These are phyloP conservation scores for Dendronephthya gigantea DNA, from an alignment of 64 coral and sea anemone species.

Conservation along the genomic window DNA sequence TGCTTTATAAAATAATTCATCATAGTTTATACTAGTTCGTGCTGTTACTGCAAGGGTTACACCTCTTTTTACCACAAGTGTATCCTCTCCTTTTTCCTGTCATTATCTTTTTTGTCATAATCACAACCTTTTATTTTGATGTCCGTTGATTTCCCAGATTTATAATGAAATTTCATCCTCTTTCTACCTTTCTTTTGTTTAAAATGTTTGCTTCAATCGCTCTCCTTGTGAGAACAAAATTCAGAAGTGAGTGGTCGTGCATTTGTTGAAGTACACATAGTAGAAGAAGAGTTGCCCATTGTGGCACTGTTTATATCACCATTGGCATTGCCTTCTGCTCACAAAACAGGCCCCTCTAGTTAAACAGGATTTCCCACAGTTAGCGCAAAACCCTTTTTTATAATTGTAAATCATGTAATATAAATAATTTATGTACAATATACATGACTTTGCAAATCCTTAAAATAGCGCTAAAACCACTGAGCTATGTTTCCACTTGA, in stretches of 20 bases:
- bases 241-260: background rate
- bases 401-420: background rate
- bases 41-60: background rate
- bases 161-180: background rate
- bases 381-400: background rate
- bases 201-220: background rate
- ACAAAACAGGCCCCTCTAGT: background rate
- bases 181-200: background rate
- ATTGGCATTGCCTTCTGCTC: background rate
- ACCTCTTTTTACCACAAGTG: background rate
- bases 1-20: background rate
- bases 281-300: background rate
- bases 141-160: background rate
- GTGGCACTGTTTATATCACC: background rate
- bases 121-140: constrained; percentile 1
- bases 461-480: too few species aligned
- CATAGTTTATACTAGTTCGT: background rate
- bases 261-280: background rate
- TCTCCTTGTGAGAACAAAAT: background rate
- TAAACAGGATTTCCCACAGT: background rate
- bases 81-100: background rate
- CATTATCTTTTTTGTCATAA: background rate
- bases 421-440: too few species aligned
- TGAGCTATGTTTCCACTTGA: too few species aligned
- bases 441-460: too few species aligned